phyloP scores from a whole-genome alignment of 2,797 vertebrate genomes.

The Hapalemur alaotrensis region DNA sequence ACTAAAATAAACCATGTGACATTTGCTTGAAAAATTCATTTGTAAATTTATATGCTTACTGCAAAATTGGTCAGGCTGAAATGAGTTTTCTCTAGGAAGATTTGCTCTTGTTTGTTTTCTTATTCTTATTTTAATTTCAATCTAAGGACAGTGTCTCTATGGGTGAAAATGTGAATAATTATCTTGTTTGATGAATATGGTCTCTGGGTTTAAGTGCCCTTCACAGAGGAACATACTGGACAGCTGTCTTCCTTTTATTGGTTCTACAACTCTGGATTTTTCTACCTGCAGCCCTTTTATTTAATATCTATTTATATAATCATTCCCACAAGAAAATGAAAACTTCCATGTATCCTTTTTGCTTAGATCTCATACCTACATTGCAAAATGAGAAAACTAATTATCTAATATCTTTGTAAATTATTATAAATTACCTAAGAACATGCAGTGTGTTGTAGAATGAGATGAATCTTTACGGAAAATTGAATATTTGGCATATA shows the following conservation, averaged over 20 bases:
- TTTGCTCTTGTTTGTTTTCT: slow-evolving; percentile 14
- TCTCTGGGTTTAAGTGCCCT: not conserved
- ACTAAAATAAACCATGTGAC: not conserved
- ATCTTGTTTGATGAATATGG: not conserved
- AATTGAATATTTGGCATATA: not conserved
- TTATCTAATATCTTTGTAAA: not conserved
- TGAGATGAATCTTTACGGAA: not conserved
- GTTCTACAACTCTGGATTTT: not conserved
- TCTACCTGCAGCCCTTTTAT: not conserved
- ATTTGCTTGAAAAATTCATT: not conserved
- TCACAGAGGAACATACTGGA: not conserved
- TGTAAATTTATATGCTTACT: not conserved
- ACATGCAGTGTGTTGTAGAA: not conserved
- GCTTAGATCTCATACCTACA: not conserved
- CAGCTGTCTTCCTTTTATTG: not conserved
- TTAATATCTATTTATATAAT: not conserved
- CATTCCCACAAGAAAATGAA: not conserved
- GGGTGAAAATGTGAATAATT: not conserved
- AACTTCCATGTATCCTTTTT: not conserved
- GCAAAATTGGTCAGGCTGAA: not conserved
- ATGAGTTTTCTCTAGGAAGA: not conserved
- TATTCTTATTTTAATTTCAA: not conserved
- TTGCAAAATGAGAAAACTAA: not conserved
- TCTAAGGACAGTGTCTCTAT: not conserved
- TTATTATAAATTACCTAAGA: not conserved